phyloP scores from a whole-genome alignment of 1,140 invertebrate genomes.

The Rhopalosiphum padi region DNA sequence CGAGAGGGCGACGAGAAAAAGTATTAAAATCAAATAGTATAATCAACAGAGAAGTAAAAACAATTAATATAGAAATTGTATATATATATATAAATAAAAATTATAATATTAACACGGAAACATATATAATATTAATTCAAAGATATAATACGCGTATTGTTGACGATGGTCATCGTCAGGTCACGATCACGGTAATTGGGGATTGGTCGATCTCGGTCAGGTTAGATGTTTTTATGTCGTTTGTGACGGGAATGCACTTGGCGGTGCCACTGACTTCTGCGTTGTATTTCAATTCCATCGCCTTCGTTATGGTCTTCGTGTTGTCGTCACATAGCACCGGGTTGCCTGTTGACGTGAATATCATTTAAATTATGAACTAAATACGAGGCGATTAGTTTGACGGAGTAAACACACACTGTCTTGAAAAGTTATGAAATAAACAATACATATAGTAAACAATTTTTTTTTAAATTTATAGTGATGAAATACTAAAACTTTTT shows the following conservation, averaged over 20 bases:
- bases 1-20: conserved; percentile 23
- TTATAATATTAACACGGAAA: conserved; percentile 55
- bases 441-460: not conserved
- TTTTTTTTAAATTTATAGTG: too few species aligned
- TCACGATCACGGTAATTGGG: conserved; percentile 24
- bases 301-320: conserved; percentile 56
- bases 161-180: conserved; percentile 14
- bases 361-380: not conserved
- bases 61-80: conserved; percentile 51
- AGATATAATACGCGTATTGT: conserved; percentile 40
- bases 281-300: conserved; percentile 59
- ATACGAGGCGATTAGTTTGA: too few species aligned
- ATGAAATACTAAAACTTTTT: too few species aligned
- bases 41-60: conserved; percentile 52
- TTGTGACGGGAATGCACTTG: conserved; percentile 30
- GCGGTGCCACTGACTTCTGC: conserved; percentile 59
- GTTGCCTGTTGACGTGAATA: conserved; percentile 56
- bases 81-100: conserved; percentile 41
- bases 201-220: conserved; percentile 35
- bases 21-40: conserved; percentile 28
- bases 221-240: conserved; percentile 39
- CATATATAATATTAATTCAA: not conserved
- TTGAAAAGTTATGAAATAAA: not conserved
- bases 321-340: conserved; percentile 60
- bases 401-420: not conserved